Evolutionary conservation across 2,797 vertebrate genomes (phyloP), one percentile per base, ranked within the genome.

Genomic region (Pteronotus mesoamericanus): DNA sequence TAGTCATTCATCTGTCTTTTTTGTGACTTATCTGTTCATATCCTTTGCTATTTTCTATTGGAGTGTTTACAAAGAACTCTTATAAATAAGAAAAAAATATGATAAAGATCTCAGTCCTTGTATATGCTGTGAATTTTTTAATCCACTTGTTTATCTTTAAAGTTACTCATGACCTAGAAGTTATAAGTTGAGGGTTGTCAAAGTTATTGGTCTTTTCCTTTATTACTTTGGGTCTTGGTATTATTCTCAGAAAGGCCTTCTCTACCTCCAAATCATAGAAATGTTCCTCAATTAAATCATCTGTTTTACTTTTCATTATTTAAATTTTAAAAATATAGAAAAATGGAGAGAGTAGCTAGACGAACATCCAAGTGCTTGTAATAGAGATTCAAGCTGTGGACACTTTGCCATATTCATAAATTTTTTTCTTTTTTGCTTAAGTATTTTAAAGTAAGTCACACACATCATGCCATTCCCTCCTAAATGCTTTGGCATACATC

Each of bases 241-340:
- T 74, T 79, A 34, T 69, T 89, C 57, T 80, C 39, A 69, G 37
- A 44, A 94, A 84, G 32, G 53, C 12, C 61, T 91, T 75, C 66
- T 74, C 9, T 80, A 68, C 15, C 26, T 80, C n/a, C 26, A 84
- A 72, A 66, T 94, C 55, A 48, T 34, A 68, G 46, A 51, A 80
- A 53, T 59, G 4, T 51, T 71, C 32, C 29, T 42, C 66, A n/a
- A 19, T 64, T 72, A 29, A 39, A 66, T 84, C 19, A 46, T 84
- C 71, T 88, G 7, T 71, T 84, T 78, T 64, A 78, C 32, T 53
- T 89, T 64, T 71, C 32, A 46, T 53, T 69, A 75, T 26, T 94
- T 77, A 61, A 86, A 75, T 77, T 82, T 87, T 82, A 96, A 83
- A 91, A 72, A 82, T 82, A 69, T 66, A 94, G 48, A 77, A 71